Evolutionary conservation across 2,888 invertebrate species (phyloP).

Genomic region (Ptychoptera albimana): DNA sequence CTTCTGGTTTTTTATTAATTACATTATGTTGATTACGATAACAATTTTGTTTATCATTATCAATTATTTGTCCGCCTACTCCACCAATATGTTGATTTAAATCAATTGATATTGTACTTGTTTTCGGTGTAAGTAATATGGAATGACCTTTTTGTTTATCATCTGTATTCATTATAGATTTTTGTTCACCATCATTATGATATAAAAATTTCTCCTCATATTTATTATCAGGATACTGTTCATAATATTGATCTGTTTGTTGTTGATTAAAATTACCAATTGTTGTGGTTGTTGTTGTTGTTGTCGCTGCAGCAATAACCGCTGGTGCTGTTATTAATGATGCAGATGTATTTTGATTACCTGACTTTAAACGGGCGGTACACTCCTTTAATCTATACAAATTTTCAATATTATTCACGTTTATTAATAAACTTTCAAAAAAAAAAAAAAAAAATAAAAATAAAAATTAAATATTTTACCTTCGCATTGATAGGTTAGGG

Average conservation of each 20-base stretch:
- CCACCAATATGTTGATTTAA: neutral
- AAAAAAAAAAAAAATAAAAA: neutral
- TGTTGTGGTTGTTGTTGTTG: too few species aligned
- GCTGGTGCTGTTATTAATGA: too few species aligned
- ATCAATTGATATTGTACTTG: neutral
- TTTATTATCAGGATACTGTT: too few species aligned
- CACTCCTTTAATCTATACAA: neutral
- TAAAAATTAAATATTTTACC: constrained; percentile 3
- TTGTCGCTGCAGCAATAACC: too few species aligned
- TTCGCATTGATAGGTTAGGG: constrained; percentile 9
- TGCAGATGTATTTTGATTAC: too few species aligned
- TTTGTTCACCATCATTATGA: too few species aligned
- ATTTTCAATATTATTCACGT: neutral
- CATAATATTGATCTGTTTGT: too few species aligned
- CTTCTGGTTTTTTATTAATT: constrained; percentile 34
- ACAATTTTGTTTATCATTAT: neutral
- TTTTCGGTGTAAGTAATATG: neutral
- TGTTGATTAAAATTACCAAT: too few species aligned
- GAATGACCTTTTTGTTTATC: neutral
- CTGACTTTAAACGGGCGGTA: neutral
- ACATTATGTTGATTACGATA: neutral
- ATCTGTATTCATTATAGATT: too few species aligned
- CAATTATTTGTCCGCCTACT: neutral
- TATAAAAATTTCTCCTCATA: too few species aligned
- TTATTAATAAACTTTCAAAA: neutral